Evolutionary conservation across 2,113 vertebrate genomes (phyloP).

Genomic region (Damaliscus lunatus): DNA sequence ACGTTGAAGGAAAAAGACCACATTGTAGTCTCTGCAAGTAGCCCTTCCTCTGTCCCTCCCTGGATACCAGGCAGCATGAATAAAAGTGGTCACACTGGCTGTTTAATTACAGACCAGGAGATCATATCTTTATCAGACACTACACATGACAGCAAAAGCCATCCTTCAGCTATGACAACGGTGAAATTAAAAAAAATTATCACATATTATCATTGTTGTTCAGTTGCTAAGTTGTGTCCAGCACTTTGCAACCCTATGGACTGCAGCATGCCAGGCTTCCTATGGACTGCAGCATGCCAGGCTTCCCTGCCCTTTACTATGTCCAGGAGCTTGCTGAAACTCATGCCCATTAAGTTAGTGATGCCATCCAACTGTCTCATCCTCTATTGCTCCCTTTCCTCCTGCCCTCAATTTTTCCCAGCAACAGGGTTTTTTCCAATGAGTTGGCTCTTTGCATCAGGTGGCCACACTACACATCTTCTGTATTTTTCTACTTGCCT

Average conservation of each 20-base stretch:
- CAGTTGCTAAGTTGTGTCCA: background rate
- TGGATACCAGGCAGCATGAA: background rate
- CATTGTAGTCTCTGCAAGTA: fast-evolving
- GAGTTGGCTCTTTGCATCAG: background rate
- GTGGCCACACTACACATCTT: background rate
- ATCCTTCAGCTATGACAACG: background rate
- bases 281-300: background rate
- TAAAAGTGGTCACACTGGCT: background rate
- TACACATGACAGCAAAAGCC: background rate
- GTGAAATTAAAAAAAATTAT: background rate
- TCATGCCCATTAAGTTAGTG: background rate
- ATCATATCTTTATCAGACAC: background rate
- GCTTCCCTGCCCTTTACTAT: background rate
- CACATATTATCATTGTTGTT: background rate
- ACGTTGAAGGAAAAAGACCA: fast-evolving
- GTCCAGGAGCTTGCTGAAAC: background rate
- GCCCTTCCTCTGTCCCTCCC: background rate
- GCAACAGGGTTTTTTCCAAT: background rate
- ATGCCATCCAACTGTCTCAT: background rate
- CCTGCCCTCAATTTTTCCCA: background rate
- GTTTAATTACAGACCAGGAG: background rate
- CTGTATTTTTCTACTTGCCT: background rate
- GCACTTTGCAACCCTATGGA: background rate
- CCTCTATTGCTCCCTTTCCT: background rate
- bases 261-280: background rate